A percentile compares a stretch with the other conserved stretches of the same genome.
Evolutionary conservation across 1,140 invertebrate genomes (phyloP).

Genomic region (Saxidomus purpurata): DNA sequence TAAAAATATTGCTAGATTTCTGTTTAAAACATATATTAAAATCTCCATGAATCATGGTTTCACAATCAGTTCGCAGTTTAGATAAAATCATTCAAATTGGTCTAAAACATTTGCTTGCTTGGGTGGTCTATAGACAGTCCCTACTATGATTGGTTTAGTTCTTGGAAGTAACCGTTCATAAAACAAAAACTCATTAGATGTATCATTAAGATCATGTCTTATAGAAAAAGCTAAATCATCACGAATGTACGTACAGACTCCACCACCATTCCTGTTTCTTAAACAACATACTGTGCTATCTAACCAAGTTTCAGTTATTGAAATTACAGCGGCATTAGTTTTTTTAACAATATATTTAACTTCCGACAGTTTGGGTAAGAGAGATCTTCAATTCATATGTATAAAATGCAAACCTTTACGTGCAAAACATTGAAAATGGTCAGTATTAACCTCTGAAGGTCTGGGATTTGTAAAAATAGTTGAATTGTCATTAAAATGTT

Average conservation of each 20-base stretch:
- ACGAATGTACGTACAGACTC: slow-evolving; percentile 56
- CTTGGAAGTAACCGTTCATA: too few relatives aligned
- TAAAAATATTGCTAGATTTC: neutral
- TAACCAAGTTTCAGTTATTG: slow-evolving; percentile 51
- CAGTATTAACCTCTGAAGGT: neutral
- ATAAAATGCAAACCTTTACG: slow-evolving; percentile 15
- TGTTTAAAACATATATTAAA: too few relatives aligned
- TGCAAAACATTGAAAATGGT: slow-evolving; percentile 4
- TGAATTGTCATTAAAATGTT: neutral
- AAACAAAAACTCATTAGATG: too few relatives aligned
- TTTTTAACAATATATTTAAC: neutral
- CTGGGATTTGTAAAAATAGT: neutral
- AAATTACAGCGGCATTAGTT: neutral
- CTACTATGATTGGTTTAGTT: too few relatives aligned
- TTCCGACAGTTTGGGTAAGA: neutral
- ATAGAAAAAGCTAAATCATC: too few relatives aligned
- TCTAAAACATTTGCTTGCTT: slow-evolving; percentile 27
- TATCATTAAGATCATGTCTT: too few relatives aligned
- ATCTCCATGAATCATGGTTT: slow-evolving; percentile 56
- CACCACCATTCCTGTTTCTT: slow-evolving; percentile 37
- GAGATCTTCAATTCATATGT: neutral
- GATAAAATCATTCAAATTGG: slow-evolving; percentile 43
- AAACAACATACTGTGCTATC: slow-evolving; percentile 43
- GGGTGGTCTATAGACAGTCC: too few relatives aligned
- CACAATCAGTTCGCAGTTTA: slow-evolving; percentile 38